These are phyloP conservation scores for Drosophila quinaria DNA, from an alignment of 2,888 invertebrate genomes.

Conservation along the genomic window DNA sequence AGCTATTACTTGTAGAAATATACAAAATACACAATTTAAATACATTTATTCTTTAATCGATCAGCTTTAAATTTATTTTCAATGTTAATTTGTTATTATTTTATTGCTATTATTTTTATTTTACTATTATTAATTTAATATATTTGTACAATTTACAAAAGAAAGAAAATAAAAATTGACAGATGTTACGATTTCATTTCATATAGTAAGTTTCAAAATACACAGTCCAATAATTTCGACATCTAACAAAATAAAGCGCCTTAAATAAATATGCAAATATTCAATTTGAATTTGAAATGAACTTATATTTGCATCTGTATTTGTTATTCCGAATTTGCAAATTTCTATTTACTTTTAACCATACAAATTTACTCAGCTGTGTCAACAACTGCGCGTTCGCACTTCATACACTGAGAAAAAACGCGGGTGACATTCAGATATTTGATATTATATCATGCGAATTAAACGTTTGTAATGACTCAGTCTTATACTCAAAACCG, in stretches of 20 bases:
- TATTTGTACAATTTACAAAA: no score
- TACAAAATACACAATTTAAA: no score
- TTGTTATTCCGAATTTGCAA: slow-evolving; percentile 1
- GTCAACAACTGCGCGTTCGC: not conserved
- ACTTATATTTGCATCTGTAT: not conserved
- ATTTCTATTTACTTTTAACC: slow-evolving; percentile 11
- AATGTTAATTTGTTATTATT: no score
- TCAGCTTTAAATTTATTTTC: no score
- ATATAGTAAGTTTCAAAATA: not conserved
- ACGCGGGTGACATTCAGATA: not conserved
- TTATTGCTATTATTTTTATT: no score
- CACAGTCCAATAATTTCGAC: slow-evolving; percentile 1
- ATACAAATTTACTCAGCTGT: slow-evolving; percentile 20
- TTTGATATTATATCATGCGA: no score
- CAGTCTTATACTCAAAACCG: no score
- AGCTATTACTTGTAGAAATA: no score
- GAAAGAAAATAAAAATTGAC: no score
- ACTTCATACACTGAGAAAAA: slow-evolving; percentile 6
- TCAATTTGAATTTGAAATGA: slow-evolving; percentile 6
- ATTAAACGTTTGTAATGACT: no score
- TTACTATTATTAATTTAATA: no score
- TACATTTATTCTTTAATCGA: no score
- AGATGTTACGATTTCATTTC: not conserved
- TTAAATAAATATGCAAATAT: slow-evolving; percentile 20
- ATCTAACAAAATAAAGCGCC: not conserved